Percentiles rank a stretch among this genome's conserved stretches.
Evolutionary conservation across 2,888 invertebrate genomes (phyloP).

Genomic region (Lysandra bellargus): DNA sequence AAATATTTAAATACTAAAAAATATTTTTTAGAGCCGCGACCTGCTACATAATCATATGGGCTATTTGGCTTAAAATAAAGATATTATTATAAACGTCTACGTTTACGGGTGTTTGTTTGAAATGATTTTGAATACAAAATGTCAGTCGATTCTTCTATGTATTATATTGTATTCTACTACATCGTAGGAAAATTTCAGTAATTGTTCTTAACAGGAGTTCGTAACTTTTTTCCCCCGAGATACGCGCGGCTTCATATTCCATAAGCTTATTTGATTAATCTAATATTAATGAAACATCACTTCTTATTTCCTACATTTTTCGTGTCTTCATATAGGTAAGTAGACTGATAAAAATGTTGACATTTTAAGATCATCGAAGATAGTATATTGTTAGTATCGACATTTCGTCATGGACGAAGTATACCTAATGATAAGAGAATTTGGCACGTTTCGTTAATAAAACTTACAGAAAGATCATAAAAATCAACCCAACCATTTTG

Average conservation of each 20-base stretch:
- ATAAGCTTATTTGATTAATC: slow-evolving; percentile 22
- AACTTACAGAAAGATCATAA: no score
- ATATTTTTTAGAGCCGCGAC: no score
- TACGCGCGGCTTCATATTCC: slow-evolving; percentile 9
- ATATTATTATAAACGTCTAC: no score
- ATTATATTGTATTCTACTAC: background rate
- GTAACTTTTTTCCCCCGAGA: slow-evolving; percentile 3
- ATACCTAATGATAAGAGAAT: background rate
- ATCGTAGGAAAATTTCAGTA: slow-evolving; percentile 16
- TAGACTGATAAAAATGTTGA: background rate
- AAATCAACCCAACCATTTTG: no score
- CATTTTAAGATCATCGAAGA: background rate
- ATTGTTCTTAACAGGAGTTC: slow-evolving; percentile 5
- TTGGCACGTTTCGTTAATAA: no score
- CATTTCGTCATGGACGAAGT: background rate
- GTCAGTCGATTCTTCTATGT: background rate
- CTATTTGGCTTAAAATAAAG: no score
- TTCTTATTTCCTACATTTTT: background rate
- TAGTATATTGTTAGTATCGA: no score
- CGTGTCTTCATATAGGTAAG: background rate
- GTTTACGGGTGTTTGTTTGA: no score
- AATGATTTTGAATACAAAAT: background rate
- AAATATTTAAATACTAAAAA: no score
- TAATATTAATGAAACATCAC: slow-evolving; percentile 22
- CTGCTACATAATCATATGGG: no score